Base-by-base conservation (phyloP, 2,888 invertebrate species). In the Cartodere bifasciata region DNA sequence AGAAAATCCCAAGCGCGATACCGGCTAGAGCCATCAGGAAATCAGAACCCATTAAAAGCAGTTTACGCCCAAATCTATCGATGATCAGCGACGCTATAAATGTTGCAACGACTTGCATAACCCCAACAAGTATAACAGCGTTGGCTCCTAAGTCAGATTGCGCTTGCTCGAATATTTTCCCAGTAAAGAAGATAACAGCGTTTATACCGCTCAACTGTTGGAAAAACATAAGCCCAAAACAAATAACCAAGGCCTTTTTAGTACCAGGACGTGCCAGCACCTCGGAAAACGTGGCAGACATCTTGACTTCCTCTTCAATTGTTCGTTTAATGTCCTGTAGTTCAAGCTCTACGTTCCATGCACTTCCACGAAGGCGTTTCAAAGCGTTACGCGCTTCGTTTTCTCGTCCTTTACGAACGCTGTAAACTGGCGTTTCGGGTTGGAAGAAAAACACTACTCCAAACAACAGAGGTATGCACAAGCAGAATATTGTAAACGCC, bases 161-260 rank as follows among this genome's bases (percentile, higher is more conserved):
- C 4, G 83, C 75, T 25, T 66, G 36, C 28, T 56, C 47, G 55
- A 91, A 90, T 37, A 92, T 91, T 1, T 63, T 54, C 0, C 70
- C 68, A 0, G 79, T 71, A 47, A 82, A 85, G 56, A 86, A 86
- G 37, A 86, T 81, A 3, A 86, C 79, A 1, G 82, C 82, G 45
- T 87, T 86, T 26, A 84, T 74, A 23, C 86, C 85, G 32, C 79
- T 76, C 31, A 88, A 63, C 55, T 91, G 90, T 53, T 91, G 91
- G 62, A 90, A 84, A 46, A 87, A 63, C 88, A 91, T 90, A 4
- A 91, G 65, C 2, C 78, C 74, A 50, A 80, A 75, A 40, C 75
- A 75, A 35, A 86, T 80, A 9, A 75, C 34, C 3, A 83, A 58
- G 0, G 78, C 82, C 50, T 72, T 78, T 7, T 37, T 11, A n/a